Conservation (phyloP, 2,113 vertebrate species). For the Origma solitaria region DNA sequence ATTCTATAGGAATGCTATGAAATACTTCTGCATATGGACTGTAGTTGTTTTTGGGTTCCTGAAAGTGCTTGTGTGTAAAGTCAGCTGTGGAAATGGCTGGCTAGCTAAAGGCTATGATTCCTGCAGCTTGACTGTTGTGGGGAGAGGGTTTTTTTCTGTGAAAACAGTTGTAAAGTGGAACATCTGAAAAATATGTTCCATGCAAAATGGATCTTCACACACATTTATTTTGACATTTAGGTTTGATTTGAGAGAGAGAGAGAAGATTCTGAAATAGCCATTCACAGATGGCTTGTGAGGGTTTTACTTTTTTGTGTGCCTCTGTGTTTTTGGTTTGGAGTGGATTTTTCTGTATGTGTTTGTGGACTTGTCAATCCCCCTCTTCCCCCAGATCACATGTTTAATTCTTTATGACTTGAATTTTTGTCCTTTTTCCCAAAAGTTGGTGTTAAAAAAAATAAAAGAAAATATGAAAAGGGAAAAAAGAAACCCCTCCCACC, state of each 20-base stretch:
- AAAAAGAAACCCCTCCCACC: not conserved
- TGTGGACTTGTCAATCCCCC: slow-evolving; percentile 30
- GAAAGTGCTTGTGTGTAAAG: not conserved
- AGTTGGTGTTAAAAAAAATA: not conserved
- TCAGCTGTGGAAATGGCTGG: slow-evolving; percentile 35
- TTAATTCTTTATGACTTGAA: not conserved
- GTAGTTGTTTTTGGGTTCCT: not conserved
- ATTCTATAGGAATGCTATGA: not conserved
- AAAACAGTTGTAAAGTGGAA: slow-evolving; percentile 66
- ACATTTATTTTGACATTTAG: slow-evolving; percentile 71
- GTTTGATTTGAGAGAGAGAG: slow-evolving; percentile 71
- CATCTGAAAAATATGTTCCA: slow-evolving; percentile 72
- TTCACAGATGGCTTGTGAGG: slow-evolving; percentile 55
- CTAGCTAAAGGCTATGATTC: not conserved
- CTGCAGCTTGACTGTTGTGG: slow-evolving; percentile 9
- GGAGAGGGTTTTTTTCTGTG: not conserved
- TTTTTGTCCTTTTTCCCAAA: not conserved
- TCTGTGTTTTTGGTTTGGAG: slow-evolving; percentile 11
- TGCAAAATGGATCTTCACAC: slow-evolving; percentile 72
- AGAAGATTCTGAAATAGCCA: slow-evolving; percentile 52
- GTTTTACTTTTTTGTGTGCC: slow-evolving; percentile 20
- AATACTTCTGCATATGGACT: not conserved
- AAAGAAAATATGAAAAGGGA: not conserved
- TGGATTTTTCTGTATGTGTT: slow-evolving; percentile 28
- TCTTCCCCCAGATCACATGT: not conserved